These are phyloP conservation scores for Anabas testudineus DNA, from an alignment of 2,797 vertebrate genomes.

Conservation along the genomic window DNA sequence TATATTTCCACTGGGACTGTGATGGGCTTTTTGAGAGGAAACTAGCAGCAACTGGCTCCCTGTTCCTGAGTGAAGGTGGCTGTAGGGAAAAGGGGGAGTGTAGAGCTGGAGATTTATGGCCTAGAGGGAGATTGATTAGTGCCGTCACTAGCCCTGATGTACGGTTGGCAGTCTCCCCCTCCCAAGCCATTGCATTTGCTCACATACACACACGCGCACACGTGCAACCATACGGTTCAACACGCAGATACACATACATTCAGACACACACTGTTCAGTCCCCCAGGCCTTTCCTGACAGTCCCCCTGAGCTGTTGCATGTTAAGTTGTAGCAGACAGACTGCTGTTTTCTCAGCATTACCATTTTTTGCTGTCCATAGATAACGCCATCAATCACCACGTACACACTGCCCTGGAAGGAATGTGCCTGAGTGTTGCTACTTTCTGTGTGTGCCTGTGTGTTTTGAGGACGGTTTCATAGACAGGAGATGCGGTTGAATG, in stretches of 20 bases:
- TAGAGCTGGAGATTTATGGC: conserved; percentile 84
- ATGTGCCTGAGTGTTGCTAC: conserved; percentile 65
- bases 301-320: conserved; percentile 79
- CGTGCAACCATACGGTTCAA: conserved; percentile 59
- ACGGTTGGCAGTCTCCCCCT: conserved; percentile 82
- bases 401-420: conserved; percentile 70
- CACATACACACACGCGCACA: conserved; percentile 45
- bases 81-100: conserved; percentile 65
- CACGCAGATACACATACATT: conserved; percentile 68
- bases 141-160: conserved; percentile 86
- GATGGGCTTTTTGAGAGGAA: conserved; percentile 72
- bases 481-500: conserved; percentile 75
- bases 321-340: conserved; percentile 80
- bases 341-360: conserved; percentile 81
- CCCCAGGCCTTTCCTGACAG: conserved; percentile 79
- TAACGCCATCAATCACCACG: conserved; percentile 82
- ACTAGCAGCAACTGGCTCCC: conserved; percentile 69
- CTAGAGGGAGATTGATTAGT: conserved; percentile 88
- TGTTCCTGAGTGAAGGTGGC: conserved; percentile 75
- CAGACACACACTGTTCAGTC: conserved; percentile 70
- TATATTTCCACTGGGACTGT: conserved; percentile 51
- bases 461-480: conserved; percentile 71
- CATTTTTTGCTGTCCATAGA: conserved; percentile 77
- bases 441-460: conserved; percentile 67
- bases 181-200: conserved; percentile 74